Evolutionary conservation across 2,797 vertebrate genomes (phyloP).

Genomic region (Garrulus glandarius): DNA sequence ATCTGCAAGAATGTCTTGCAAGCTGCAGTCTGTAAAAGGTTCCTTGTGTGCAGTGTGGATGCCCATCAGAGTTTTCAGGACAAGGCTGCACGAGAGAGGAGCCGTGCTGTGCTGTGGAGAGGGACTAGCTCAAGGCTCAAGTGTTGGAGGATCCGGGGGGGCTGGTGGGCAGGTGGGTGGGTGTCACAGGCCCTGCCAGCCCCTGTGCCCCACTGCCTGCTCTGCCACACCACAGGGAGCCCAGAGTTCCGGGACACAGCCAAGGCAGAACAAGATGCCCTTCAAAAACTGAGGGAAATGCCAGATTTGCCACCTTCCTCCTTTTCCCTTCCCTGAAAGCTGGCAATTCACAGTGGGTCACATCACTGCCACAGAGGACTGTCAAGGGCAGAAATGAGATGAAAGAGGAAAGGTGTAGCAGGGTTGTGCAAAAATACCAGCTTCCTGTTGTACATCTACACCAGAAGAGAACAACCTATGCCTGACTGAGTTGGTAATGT

Average conservation of each 20-base stretch:
- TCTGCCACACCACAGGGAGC: not conserved
- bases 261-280: not conserved
- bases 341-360: not conserved
- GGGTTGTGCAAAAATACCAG: not conserved
- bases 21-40: not conserved
- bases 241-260: accelerated
- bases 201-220: accelerated
- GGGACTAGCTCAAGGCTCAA: not conserved
- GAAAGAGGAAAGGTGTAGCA: not conserved
- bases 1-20: not conserved
- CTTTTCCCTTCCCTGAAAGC: not conserved
- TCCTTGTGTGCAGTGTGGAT: accelerated
- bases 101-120: not conserved
- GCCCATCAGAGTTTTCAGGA: not conserved
- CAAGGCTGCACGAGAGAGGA: accelerated
- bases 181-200: not conserved
- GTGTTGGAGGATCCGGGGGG: accelerated
- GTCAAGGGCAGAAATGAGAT: not conserved
- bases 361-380: not conserved
- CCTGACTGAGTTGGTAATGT: not conserved
- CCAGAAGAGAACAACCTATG: not conserved
- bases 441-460: not conserved
- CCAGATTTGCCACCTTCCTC: not conserved
- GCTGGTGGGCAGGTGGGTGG: not conserved
- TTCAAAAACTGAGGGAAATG: not conserved